Percentiles rank a stretch among this genome's conserved stretches.
phyloP scores from a whole-genome alignment of 2,797 vertebrate species.

The Numenius phaeopus region DNA sequence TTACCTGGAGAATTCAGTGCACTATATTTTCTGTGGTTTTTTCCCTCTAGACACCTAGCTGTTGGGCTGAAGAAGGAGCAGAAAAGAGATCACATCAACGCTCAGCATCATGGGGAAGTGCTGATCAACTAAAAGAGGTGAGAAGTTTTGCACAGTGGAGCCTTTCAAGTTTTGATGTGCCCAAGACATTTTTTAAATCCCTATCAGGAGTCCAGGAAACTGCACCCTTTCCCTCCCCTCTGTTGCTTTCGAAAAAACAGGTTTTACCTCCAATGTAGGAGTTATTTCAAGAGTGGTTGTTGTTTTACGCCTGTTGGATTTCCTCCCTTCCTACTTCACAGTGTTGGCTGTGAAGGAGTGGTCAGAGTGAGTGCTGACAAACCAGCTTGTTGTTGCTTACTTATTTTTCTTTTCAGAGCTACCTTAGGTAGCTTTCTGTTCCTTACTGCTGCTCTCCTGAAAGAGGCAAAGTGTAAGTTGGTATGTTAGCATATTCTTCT shows the following conservation, averaged over 20 bases:
- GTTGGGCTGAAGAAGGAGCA: conserved; percentile 91
- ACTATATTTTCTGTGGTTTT: neutral
- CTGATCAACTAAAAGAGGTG: conserved; percentile 98
- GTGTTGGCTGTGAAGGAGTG: neutral
- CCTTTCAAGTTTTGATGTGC: neutral
- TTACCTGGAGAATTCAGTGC: neutral
- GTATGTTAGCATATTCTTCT: neutral
- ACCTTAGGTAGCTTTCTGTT: neutral
- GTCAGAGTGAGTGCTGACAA: neutral
- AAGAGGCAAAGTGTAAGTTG: neutral
- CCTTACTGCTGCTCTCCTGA: neutral
- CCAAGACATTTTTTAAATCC: neutral
- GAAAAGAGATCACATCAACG: conserved; percentile 93
- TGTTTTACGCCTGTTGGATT: neutral
- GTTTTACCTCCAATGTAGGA: neutral
- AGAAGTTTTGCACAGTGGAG: neutral
- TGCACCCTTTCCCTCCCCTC: neutral
- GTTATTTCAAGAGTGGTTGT: neutral
- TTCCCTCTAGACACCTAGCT: conserved; percentile 88
- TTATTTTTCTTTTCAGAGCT: neutral
- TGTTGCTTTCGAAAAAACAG: conserved; percentile 3
- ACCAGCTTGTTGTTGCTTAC: neutral
- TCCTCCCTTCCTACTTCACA: neutral
- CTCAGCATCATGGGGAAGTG: conserved; percentile 95
- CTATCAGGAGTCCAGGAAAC: neutral